Base-by-base conservation (phyloP, 2,797 vertebrate genomes). In the Geotrypetes seraphini region DNA sequence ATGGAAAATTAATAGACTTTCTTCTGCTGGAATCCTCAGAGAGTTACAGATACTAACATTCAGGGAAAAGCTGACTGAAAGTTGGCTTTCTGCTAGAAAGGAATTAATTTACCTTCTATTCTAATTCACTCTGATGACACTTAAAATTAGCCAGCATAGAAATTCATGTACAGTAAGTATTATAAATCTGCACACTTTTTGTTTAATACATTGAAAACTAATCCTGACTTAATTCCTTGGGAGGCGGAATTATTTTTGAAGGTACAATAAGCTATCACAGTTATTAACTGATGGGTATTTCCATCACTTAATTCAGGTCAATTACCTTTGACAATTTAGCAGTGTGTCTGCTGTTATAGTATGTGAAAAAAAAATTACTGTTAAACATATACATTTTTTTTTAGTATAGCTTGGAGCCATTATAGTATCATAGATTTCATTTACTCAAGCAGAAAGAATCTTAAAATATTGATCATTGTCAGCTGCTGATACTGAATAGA, bases 1-100 rank as follows among this genome's bases (percentile, higher is more conserved):
- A 70, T 69, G 72, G 82, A 71, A 90, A 90, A 91, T 90, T 80
- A 92, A 91, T 89, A 84, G 84, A 78, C 78, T 77, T 83, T 79
- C 80, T 81, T 73, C 69, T 69, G 57, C 68, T 77, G 60, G 65
- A 74, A 80, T 80, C 71, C 80, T 73, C 60, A 27, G 54, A 70
- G 74, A 77, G 58, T 58, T 65, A 55, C 51, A 59, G 57, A 66
- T 53, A 60, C 56, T 71, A 65, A 67, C 56, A 65, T 57, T 74
- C 44, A 56, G 75, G 63, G 76, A 77, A 66, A 70, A 68, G 57
- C 64, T 69, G 50, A 71, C 65, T 64, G 68, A 64, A 74, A 75
- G 56, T 66, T 76, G 53, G 46, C 50, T 70, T 62, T 59, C 30
- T 63, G 43, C 43, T 65, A 43, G 27, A 71, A 51, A 73, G 50